Evolutionary conservation across 2,113 vertebrate genomes (phyloP).

Genomic region (Polypterus senegalus): DNA sequence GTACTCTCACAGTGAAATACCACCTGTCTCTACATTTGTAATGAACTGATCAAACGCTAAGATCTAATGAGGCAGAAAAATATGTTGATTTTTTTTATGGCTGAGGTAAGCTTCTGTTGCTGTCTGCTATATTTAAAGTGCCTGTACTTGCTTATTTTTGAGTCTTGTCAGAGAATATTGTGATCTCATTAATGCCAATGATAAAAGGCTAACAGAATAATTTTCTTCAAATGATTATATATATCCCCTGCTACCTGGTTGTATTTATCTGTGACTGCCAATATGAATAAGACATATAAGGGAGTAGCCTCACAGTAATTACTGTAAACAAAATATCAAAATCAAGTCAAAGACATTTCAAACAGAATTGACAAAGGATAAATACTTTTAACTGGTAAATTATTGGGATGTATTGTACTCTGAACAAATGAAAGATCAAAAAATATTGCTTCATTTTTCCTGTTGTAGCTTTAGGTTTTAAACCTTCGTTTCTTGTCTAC

Average conservation of each 20-base stretch:
- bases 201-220: background rate
- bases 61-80: slow-evolving; percentile 9
- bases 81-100: background rate
- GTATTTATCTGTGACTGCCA: background rate
- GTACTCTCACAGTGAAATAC: background rate
- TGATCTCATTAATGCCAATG: background rate
- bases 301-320: too few species aligned
- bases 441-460: too few species aligned
- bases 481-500: too few species aligned
- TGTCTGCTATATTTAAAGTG: background rate
- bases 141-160: background rate
- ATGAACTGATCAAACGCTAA: slow-evolving; percentile 5
- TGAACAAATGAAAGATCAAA: too few species aligned
- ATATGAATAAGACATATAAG: background rate
- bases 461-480: too few species aligned
- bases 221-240: background rate
- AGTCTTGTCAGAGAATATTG: background rate
- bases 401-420: too few species aligned
- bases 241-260: background rate
- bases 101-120: background rate
- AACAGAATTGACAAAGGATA: too few species aligned
- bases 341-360: too few species aligned
- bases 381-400: too few species aligned
- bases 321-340: too few species aligned
- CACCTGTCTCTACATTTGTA: slow-evolving; percentile 4